Base-by-base conservation (phyloP, 2,797 vertebrate genomes). In the Lophotriccus pileatus region DNA sequence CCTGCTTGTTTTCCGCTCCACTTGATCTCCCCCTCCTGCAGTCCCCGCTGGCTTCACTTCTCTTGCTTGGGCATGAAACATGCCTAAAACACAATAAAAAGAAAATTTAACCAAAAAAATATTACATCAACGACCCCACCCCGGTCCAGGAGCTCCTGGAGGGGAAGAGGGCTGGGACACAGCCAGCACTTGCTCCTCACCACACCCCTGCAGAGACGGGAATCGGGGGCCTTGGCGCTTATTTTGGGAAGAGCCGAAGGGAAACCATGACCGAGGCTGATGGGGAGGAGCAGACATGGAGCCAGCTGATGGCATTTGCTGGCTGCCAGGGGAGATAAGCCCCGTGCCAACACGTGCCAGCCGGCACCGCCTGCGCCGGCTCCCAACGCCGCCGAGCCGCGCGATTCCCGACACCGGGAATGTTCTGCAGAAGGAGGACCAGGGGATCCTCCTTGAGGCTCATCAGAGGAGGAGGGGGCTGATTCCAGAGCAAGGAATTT, bases 1-100 rank as follows among this genome's bases (percentile, higher is more conserved):
- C 84, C 66, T 64, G 2, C 32, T 36, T 4, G 1, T 16, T 47
- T 59, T 22, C 64, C 68, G 19, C 18, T 5, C 21, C 49, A 5
- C 36, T 36, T 3, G 12, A 17, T 2, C 43, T 39, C 27, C 3
- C 2, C 0, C 15, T 14, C 14, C 27, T 28, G 13, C 55, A 3
- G 41, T 28, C 43, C 36, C 50, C 14, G 1, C 53, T 0, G 0
- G 9, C 15, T 10, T 62, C 30, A 1, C 44, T 74, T 59, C 2
- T 2, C 46, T 59, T 5, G 20, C 11, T 16, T 16, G 55, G 80
- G 32, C 14, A 6, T 1, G 30, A 76, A 73, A 73, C 0, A 4
- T 1, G 12, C 53, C 62, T 6, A 52, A 30, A 52, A 52, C 50
- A 19, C 50, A 12, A 5, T 19, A 12, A 52, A 52, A 30, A 52